phyloP scores from a whole-genome alignment of 2,797 vertebrate genomes.

The Dendrocincla tyrannina region DNA sequence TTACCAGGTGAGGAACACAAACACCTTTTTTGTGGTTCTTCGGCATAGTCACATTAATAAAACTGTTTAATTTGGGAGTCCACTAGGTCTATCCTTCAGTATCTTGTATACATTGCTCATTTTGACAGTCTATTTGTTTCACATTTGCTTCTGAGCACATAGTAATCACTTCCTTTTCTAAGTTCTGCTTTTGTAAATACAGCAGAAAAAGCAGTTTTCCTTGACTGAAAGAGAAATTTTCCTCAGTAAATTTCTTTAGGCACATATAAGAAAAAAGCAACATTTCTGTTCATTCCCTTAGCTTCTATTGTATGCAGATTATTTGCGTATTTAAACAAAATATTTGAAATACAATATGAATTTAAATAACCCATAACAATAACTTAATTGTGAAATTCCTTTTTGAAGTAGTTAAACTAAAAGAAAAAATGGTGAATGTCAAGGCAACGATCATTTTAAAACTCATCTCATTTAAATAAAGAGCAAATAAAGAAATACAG shows the following conservation, averaged over 20 bases:
- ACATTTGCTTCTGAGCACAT: background rate
- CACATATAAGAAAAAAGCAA: background rate
- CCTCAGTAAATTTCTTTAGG: background rate
- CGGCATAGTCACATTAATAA: background rate
- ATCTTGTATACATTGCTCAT: background rate
- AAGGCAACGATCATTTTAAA: background rate
- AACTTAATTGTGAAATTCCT: background rate
- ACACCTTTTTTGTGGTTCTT: background rate
- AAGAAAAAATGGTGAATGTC: background rate
- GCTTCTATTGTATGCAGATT: background rate
- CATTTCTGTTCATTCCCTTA: background rate
- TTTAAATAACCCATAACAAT: background rate
- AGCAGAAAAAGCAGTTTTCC: background rate
- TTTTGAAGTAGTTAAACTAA: background rate
- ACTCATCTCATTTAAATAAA: background rate
- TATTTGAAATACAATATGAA: background rate
- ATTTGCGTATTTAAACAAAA: background rate
- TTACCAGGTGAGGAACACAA: background rate
- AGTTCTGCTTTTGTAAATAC: background rate
- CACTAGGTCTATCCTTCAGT: background rate
- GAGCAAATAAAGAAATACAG: background rate
- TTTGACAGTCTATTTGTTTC: background rate
- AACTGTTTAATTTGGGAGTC: background rate
- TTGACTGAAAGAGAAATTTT: background rate
- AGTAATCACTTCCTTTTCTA: background rate